Evolutionary conservation across 92 coral and sea anemone genomes (phyloP).

Genomic region (Montipora capitata): DNA sequence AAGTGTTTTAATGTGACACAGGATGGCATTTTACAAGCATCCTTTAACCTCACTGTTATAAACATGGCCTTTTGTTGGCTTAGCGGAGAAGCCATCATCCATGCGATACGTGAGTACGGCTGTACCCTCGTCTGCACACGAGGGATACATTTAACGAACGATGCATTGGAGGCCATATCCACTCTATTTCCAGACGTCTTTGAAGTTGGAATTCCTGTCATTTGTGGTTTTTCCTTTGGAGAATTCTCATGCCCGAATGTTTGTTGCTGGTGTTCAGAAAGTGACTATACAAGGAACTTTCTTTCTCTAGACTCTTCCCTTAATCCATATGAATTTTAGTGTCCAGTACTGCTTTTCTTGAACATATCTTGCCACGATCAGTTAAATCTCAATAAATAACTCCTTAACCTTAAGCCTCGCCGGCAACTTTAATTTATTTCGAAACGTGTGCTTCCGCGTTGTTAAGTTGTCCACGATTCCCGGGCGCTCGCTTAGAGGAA

Average conservation of each 20-base stretch:
- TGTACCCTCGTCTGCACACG: slow-evolving; percentile 19
- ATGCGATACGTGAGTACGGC: slow-evolving; percentile 30
- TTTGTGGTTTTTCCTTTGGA: slow-evolving; percentile 41
- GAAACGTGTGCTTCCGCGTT: too few relatives aligned
- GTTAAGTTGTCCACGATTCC: too few relatives aligned
- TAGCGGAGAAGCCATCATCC: slow-evolving; percentile 35
- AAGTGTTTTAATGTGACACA: slow-evolving; percentile 24
- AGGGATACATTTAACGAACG: not conserved
- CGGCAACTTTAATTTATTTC: too few relatives aligned
- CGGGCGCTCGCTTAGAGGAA: too few relatives aligned
- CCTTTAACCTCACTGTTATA: not conserved
- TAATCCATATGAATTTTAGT: not conserved
- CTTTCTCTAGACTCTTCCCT: not conserved
- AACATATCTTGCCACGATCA: too few relatives aligned
- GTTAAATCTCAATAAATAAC: too few relatives aligned
- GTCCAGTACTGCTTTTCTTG: not conserved
- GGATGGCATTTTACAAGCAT: slow-evolving; percentile 28
- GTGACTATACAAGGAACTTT: not conserved
- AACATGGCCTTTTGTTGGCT: slow-evolving; percentile 39
- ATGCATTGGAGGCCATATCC: slow-evolving; percentile 1
- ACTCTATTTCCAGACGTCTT: slow-evolving; percentile 18
- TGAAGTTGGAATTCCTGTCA: slow-evolving; percentile 49
- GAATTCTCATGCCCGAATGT: slow-evolving; percentile 27
- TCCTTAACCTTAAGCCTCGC: too few relatives aligned
- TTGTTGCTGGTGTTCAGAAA: slow-evolving; percentile 44